Base-by-base conservation (phyloP, 92 coral and sea anemone species). In the Phenganax marumi region DNA sequence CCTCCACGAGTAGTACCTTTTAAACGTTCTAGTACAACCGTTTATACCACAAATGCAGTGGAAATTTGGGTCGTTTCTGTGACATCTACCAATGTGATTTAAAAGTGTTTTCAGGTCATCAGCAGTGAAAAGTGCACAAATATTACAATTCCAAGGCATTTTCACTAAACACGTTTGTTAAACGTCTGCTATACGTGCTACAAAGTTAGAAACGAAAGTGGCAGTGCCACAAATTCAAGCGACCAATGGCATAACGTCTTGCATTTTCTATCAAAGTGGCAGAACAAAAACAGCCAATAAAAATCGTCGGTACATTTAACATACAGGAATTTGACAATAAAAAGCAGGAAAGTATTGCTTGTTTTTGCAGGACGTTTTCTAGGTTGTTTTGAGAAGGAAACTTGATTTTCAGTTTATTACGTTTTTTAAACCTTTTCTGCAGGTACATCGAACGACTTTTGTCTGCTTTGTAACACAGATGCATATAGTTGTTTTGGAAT, bases 31-130 rank as follows among this genome's bases (percentile, higher is more conserved):
- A 22, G 70, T 6, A 7, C 70, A 64, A 8, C 70, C 70, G 21
- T 64, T 16, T 3, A 64, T 64, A 7, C 70, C 70, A 64, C 70
- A 21, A 7, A 64, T 16, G 17, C 70, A 64, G 8, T 64, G 70
- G 16, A 64, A 64, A 64, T 64, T 64, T 13, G 70, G 70, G 70
- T 64, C 70, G 47, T 64, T 64, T 25, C 46, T 33, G 19, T 64
- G 70, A 25, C 70, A 64, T 64, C 70, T 6, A 7, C 70, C 70
- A 64, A 64, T 64, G 47, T 64, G 70, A 46, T 64, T 64, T 64
- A 64, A 12, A 22, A 64, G 47, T 64, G 43, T 22, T 22, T 64
- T 64, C 43, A 64, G 43, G 17, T 64, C 47, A 21, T 64, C 70
- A 4, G 70, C 70, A 7, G 70, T 43, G 47, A 64, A 64, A 64